Conservation (phyloP, 2,113 vertebrate species). For the Orthonyx spaldingii region DNA sequence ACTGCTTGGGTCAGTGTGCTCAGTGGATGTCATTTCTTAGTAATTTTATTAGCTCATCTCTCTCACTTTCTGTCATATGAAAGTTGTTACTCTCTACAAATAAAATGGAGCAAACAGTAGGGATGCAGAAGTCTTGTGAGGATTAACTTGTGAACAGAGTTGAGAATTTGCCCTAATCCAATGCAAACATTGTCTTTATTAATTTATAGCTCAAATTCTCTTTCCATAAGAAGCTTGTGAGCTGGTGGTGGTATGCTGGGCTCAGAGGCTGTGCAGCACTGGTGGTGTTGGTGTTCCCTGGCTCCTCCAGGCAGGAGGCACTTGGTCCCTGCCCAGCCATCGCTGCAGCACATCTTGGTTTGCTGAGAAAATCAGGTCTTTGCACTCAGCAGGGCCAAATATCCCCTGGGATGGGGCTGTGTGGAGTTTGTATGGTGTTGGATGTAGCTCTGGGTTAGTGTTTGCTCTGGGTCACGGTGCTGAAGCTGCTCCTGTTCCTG, state of each 20-base stretch:
- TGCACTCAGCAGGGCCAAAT: neutral
- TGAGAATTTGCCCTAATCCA: neutral
- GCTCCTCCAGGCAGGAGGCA: neutral
- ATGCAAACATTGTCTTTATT: neutral
- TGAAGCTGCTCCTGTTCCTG: neutral
- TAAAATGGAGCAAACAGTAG: neutral
- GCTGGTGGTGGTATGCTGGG: fast-evolving
- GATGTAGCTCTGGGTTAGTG: neutral
- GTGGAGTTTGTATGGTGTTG: fast-evolving
- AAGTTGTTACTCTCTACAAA: neutral
- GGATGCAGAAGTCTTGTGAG: neutral
- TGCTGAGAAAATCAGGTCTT: neutral
- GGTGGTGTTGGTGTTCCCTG: fast-evolving
- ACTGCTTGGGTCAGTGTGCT: neutral
- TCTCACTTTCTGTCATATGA: neutral
- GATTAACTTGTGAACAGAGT: neutral
- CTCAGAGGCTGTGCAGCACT: neutral
- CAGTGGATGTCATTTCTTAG: neutral
- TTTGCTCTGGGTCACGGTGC: fast-evolving
- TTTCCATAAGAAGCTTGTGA: neutral
- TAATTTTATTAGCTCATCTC: conserved; percentile 24
- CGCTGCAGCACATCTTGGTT: fast-evolving
- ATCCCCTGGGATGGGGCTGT: neutral
- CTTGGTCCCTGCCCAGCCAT: neutral
- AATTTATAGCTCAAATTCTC: neutral